Evolutionary conservation across 2,888 invertebrate species (phyloP), one percentile per base, ranked within the genome.

Genomic region (Apodemia duryi): DNA sequence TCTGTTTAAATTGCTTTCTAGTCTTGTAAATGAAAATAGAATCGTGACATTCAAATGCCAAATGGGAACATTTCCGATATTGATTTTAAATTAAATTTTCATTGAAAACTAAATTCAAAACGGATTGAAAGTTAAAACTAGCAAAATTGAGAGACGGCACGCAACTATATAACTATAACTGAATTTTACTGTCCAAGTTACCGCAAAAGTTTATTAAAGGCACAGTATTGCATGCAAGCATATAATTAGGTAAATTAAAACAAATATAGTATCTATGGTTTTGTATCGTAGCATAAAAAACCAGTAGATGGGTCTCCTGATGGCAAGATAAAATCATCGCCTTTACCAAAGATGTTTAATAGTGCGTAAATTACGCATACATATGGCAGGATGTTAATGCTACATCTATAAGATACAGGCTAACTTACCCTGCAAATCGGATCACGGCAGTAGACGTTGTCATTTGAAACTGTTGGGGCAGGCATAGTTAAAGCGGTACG

Each of bases 1-100:
- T 11, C 46, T 46, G 46, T 10, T 13, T 46, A 46, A 46, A 46
- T 46, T 46, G 46, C 2, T 13, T 46, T 46, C 46, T 13, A 46
- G 46, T 46, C 46, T 38, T 52, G 52, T 6, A 57, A 57, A 21
- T 54, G 21, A 10, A 54, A 28, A 57, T 57, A 57, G 46, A 32
- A 57, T 32, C 4, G 13, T 57, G 10, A 9, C 57, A 57, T 28
- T 57, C 57, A 11, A 57, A 32, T 32, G 57, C 10, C 57, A 32
- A 57, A 57, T 57, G 5, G 57, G 13, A 57, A 57, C 57, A 57
- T 57, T 32, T 32, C 11, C 32, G 32, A 57, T 57, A 57, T 57
- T 57, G 57, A 57, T 57, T 54, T 29, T 28, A 29, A 54, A 54
- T 57, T 4, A 57, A 32, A 57, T 57, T 60, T 60, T 60, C 57